A percentile compares a stretch with the other conserved stretches of the same genome.
phyloP scores from a whole-genome alignment of 2,113 vertebrate species.

The Leucopsar rothschildi region DNA sequence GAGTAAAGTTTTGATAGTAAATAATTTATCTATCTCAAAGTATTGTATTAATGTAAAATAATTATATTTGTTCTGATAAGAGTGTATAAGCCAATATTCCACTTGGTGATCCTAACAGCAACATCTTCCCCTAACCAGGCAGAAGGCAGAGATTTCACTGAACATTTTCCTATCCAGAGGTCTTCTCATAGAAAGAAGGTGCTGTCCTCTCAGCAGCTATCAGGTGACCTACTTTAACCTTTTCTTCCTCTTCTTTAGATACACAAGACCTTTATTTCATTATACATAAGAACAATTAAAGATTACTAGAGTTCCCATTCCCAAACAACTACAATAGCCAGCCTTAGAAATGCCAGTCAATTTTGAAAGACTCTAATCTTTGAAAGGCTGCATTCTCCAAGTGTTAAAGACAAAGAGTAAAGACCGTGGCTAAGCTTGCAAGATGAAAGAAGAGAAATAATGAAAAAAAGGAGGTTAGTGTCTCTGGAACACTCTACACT shows the following conservation, averaged over 20 bases:
- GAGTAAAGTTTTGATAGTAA: background rate
- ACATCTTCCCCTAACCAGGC: background rate
- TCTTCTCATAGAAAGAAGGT: background rate
- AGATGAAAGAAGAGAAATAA: background rate
- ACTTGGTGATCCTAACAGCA: background rate
- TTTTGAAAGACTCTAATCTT: background rate
- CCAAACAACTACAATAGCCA: background rate
- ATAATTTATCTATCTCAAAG: background rate
- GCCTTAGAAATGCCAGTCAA: background rate
- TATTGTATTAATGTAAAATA: background rate
- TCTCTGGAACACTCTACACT: background rate
- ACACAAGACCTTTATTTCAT: background rate
- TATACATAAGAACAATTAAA: background rate
- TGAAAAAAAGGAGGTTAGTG: fast-evolving
- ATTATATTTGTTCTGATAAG: background rate
- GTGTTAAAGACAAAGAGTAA: background rate
- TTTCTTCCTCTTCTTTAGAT: background rate
- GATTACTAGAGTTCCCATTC: background rate
- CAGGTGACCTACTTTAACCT: background rate
- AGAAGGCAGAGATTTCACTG: background rate
- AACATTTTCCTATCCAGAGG: background rate
- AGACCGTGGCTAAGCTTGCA: background rate
- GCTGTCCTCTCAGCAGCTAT: background rate
- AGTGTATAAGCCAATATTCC: background rate
- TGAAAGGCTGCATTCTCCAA: background rate